Base-by-base conservation (phyloP, 2,888 invertebrate genomes). In the Dryobotodes eremita region DNA sequence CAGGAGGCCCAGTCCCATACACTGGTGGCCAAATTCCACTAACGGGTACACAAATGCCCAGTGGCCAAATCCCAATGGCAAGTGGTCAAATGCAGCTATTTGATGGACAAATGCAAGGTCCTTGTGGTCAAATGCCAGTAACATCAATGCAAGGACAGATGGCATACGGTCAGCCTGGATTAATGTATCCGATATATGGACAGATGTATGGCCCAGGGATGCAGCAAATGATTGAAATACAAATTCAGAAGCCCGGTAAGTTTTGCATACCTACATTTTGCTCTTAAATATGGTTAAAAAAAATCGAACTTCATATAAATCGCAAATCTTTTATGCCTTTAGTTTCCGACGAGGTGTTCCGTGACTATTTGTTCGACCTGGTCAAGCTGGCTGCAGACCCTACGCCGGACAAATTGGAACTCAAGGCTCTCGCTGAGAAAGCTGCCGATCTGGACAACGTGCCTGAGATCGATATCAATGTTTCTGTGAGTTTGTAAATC, bases 301-400 rank as follows among this genome's bases (percentile, higher is more conserved):
- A 50, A 46, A 0, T 20, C 20, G 4, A 48, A 36, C 23, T 2
- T 59, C 26, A 62, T 62, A 73, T 72, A 50, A 55, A 69, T 48
- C 15, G 13, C 36, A 15, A 53, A 46, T 23, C 3, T 5, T 8
- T 2, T 50, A 13, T 42, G 20, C 1, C 36, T 50, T 42, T 48
- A 85, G 86, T 89, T 36, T 83, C 88, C 61, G 95, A 94, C 62
- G 92, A 93, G 79, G 91, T 93, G 7, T 96, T 93, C 91, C 93
- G 92, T 23, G 98, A 98, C 94, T 98, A 97, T 23, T 92, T 98
- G 42, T 95, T 97, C 59, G 98, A 98, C 89, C 93, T 98, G 48
- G 97, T 98, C 46, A 90, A 97, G 13, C 94, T 97, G 88, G 96
- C 97, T 0, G 97, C 97, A 84, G 94, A 92, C 17, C 87, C 93